Evolutionary conservation across 2,888 invertebrate genomes (phyloP).

Genomic region (Ditula angustiorana): DNA sequence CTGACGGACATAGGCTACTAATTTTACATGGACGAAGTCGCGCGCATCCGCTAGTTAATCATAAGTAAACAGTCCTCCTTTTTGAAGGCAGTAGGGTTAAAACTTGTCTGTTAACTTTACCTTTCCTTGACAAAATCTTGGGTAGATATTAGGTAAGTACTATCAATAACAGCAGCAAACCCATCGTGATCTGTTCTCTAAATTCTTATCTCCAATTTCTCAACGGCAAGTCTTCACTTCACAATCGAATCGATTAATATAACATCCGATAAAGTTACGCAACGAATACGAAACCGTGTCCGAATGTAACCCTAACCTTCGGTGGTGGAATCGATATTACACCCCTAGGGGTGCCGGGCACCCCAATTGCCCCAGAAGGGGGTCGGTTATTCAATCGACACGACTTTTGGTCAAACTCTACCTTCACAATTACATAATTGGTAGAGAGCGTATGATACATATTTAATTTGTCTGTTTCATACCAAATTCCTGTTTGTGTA

Average conservation of each 20-base stretch:
- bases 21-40: too few species aligned
- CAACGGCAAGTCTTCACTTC: not conserved
- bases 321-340: slow-evolving; percentile 30
- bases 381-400: slow-evolving; percentile 29
- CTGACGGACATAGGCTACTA: too few species aligned
- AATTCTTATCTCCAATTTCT: not conserved
- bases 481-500: too few species aligned
- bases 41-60: too few species aligned
- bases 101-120: too few species aligned
- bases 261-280: slow-evolving; percentile 15
- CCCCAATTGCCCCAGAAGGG: slow-evolving; percentile 16
- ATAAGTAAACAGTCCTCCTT: too few species aligned
- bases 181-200: too few species aligned
- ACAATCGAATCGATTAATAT: slow-evolving; percentile 11
- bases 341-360: slow-evolving; percentile 35
- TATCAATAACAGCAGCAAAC: too few species aligned
- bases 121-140: too few species aligned
- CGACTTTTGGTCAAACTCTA: slow-evolving; percentile 8
- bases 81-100: too few species aligned
- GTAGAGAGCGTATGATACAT: not conserved
- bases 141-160: too few species aligned
- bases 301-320: slow-evolving; percentile 39
- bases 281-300: slow-evolving; percentile 24
- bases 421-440: not conserved
- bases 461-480: not conserved